Base-by-base conservation (phyloP, 2,888 invertebrate species). In the Carterocephalus palaemon region DNA sequence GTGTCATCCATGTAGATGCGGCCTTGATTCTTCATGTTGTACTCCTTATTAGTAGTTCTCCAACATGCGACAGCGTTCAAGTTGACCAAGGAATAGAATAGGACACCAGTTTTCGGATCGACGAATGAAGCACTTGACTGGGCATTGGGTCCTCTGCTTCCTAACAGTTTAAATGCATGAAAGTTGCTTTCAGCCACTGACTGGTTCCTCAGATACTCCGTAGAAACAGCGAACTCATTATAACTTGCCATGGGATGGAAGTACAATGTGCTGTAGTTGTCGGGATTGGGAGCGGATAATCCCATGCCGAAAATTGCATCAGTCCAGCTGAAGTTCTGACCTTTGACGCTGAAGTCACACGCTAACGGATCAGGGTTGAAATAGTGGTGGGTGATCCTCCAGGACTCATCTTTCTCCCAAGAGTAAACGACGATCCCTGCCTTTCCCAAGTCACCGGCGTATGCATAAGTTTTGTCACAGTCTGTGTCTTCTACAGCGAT, bases 211-310 rank as follows among this genome's bases (percentile, higher is more conserved):
- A 94, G 71, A 32, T 91, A 82, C 54, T 88, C 88, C 0, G 93
- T 94, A 2, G 89, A 92, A 0, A 95, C 93, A 0, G 91, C 73
- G 64, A 93, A 95, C 64, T 95, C 94, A 65, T 92, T 89, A 47
- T 89, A 92, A 54, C 94, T 93, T 2, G 92, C 90, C 70, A 95
- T 88, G 0, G 95, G 92, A 63, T 95, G 95, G 81, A 94, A 95
- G 61, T 92, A 95, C 2, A 95, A 70, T 0, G 91, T 92, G 46
- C 93, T 90, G 67, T 77, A 92, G 17, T 92, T 92, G 40, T 92
- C 89, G 0, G 87, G 57, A 41, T 89, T 89, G 0, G 91, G 88
- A 3, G 90, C 90, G 0, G 92, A 90, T 6, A 95, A 64, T 0
- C 92, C 92, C 51, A 95, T 67, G 0, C 94, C 94, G 53, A 94